Evolutionary conservation across 2,888 invertebrate species (phyloP).

Genomic region (Trilocha varians): DNA sequence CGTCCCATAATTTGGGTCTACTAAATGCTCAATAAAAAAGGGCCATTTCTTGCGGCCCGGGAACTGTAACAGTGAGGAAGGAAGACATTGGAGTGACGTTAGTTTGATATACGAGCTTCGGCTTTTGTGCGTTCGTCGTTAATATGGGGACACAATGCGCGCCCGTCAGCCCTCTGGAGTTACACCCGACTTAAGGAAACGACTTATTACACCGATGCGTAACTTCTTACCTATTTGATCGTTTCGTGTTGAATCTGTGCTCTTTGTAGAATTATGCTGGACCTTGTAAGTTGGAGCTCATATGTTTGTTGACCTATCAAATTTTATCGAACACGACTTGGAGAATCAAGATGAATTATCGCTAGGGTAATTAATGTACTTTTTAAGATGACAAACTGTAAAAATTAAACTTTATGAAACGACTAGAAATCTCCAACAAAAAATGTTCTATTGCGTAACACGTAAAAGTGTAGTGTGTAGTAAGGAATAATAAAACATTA

Average conservation of each 20-base stretch:
- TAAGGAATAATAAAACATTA: too few relatives aligned
- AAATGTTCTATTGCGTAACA: too few relatives aligned
- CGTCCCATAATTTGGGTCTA: conserved; percentile 52
- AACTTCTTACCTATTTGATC: conserved; percentile 15
- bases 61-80: conserved; percentile 59
- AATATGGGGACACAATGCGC: conserved; percentile 62
- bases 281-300: too few relatives aligned
- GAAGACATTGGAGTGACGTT: conserved; percentile 70
- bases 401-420: too few relatives aligned
- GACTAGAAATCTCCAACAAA: too few relatives aligned
- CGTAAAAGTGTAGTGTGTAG: too few relatives aligned
- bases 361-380: too few relatives aligned
- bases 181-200: conserved; percentile 52
- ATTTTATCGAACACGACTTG: too few relatives aligned
- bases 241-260: background rate
- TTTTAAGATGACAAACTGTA: too few relatives aligned
- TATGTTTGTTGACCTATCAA: too few relatives aligned
- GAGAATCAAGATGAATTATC: too few relatives aligned
- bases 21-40: conserved; percentile 65
- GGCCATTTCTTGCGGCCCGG: conserved; percentile 52
- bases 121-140: conserved; percentile 67
- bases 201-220: conserved; percentile 32
- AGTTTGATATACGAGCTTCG: conserved; percentile 68
- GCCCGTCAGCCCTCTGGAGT: conserved; percentile 47
- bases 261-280: too few relatives aligned